A percentile compares a stretch with the other conserved stretches of the same genome.
phyloP scores from a whole-genome alignment of 1,140 invertebrate genomes.

The Drosophila ironensis region DNA sequence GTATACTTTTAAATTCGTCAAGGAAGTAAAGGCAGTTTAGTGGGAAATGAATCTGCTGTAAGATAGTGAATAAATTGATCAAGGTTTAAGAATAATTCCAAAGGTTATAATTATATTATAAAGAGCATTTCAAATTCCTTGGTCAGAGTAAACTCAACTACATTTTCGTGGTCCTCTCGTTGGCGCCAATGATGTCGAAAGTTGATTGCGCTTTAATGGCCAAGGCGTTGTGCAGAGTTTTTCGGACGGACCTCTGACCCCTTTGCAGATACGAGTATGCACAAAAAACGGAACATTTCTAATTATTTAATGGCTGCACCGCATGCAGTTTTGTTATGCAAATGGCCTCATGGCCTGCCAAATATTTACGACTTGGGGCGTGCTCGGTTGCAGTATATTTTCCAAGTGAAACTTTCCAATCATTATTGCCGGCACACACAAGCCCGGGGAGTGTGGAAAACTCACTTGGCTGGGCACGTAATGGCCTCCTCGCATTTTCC shows the following conservation, averaged over 20 bases:
- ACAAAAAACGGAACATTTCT: constrained; percentile 57
- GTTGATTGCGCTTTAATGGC: constrained; percentile 77
- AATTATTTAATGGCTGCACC: constrained; percentile 76
- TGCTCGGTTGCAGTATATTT: constrained; percentile 60
- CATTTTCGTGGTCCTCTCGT: constrained; percentile 18
- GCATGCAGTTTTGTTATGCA: constrained; percentile 79
- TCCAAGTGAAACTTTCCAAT: constrained; percentile 74
- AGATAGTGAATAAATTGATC: no score
- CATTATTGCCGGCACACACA: constrained; percentile 63
- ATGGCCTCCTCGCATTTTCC: constrained; percentile 53
- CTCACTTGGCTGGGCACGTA: constrained; percentile 70
- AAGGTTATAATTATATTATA: neutral
- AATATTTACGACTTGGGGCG: constrained; percentile 66
- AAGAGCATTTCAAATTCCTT: constrained; percentile 18
- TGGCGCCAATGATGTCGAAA: constrained; percentile 70
- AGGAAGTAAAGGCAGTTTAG: no score
- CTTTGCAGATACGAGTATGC: constrained; percentile 19
- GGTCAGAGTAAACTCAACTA: neutral
- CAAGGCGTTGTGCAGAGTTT: constrained; percentile 63
- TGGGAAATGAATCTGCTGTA: no score
- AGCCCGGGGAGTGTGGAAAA: constrained; percentile 5
- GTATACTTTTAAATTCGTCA: no score
- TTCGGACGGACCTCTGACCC: constrained; percentile 2
- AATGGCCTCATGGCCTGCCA: constrained; percentile 61
- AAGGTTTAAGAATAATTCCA: no score